Evolutionary conservation across 2,797 vertebrate genomes (phyloP).

Genomic region (Phataginus tetradactyla): DNA sequence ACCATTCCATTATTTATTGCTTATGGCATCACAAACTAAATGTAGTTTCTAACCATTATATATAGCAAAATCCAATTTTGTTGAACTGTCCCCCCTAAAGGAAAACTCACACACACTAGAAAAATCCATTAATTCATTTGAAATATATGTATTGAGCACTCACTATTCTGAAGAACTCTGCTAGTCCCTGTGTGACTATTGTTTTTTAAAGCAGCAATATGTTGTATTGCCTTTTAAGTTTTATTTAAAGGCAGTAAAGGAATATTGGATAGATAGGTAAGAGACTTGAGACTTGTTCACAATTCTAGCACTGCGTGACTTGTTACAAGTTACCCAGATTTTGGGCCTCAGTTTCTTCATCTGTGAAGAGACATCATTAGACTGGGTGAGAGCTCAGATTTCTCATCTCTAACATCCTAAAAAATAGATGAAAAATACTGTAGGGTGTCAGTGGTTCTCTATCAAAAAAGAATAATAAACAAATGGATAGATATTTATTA

Average conservation of each 20-base stretch:
- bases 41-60: not conserved
- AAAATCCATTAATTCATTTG: slow-evolving; percentile 1
- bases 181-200: not conserved
- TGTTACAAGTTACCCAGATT: slow-evolving; percentile 31
- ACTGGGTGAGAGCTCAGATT: not conserved
- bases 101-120: not conserved
- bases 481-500: not conserved
- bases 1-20: slow-evolving; percentile 30
- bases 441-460: slow-evolving; percentile 22
- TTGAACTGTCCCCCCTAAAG: not conserved
- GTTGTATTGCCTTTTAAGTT: not conserved
- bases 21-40: slow-evolving; percentile 1
- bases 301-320: slow-evolving; percentile 21
- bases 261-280: not conserved
- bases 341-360: not conserved
- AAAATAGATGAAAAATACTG: not conserved
- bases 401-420: not conserved
- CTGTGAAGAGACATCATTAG: not conserved
- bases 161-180: not conserved
- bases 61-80: slow-evolving; percentile 29
- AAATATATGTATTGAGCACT: not conserved
- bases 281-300: not conserved
- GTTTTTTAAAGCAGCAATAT: slow-evolving; percentile 5
- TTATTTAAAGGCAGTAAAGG: slow-evolving; percentile 33
- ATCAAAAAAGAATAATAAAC: not conserved